Evolutionary conservation across 1,140 invertebrate genomes (phyloP).

Genomic region (Lysiphlebus fabarum): DNA sequence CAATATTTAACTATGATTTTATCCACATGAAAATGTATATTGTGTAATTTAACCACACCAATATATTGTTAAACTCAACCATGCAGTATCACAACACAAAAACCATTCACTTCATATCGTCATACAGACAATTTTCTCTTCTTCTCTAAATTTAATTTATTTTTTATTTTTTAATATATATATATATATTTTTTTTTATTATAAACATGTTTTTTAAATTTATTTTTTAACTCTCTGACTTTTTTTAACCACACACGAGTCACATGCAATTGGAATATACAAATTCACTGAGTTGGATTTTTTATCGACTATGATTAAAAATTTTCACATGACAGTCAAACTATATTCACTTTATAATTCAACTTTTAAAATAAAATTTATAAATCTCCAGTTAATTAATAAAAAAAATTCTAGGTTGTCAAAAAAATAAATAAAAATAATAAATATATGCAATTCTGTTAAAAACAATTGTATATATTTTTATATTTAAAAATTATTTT

Average conservation of each 20-base stretch:
- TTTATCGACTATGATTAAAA: constrained; percentile 16
- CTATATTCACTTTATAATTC: constrained; percentile 11
- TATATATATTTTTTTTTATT: neutral
- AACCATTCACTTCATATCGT: too few relatives aligned
- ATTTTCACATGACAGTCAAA: neutral
- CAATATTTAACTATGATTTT: neutral
- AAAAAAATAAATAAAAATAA: too few relatives aligned
- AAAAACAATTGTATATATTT: too few relatives aligned
- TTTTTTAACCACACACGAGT: constrained; percentile 8
- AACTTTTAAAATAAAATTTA: constrained; percentile 12
- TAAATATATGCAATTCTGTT: too few relatives aligned
- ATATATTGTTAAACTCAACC: neutral
- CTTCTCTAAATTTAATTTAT: too few relatives aligned
- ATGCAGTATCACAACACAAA: neutral
- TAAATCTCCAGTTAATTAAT: neutral
- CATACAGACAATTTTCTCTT: too few relatives aligned
- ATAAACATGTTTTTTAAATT: constrained; percentile 10
- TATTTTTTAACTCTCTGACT: constrained; percentile 6
- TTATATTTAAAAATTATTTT: too few relatives aligned
- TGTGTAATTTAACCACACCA: neutral
- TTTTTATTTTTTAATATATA: too few relatives aligned
- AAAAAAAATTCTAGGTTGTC: too few relatives aligned
- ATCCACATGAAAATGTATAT: neutral
- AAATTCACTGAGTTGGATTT: constrained; percentile 7
- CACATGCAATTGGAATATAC: constrained; percentile 3